These are phyloP conservation scores for Salpingus planirostris DNA, from an alignment of 2,888 invertebrate genomes.

Conservation along the genomic window DNA sequence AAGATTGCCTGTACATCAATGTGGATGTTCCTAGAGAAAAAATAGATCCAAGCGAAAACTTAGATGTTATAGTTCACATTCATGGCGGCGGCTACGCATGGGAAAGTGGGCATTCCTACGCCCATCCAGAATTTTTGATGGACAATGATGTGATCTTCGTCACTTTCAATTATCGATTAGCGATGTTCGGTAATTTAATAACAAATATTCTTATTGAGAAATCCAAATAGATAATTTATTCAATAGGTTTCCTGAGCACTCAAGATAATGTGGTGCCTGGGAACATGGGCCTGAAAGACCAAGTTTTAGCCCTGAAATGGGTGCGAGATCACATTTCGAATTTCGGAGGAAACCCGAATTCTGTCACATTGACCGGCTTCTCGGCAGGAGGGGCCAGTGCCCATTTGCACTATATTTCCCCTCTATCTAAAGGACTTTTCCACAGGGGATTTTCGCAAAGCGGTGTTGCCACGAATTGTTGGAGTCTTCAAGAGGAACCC, in stretches of 20 bases:
- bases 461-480: slow-evolving; percentile 27
- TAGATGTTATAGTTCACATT: slow-evolving; percentile 53
- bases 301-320: slow-evolving; percentile 58
- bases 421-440: slow-evolving; percentile 41
- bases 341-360: slow-evolving; percentile 59
- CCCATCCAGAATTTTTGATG: slow-evolving; percentile 49
- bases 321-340: slow-evolving; percentile 52
- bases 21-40: slow-evolving; percentile 45
- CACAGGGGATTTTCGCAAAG: slow-evolving; percentile 31
- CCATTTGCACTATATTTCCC: slow-evolving; percentile 59
- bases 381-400: slow-evolving; percentile 65
- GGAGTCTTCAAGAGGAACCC: slow-evolving; percentile 24
- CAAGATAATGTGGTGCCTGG: slow-evolving; percentile 55
- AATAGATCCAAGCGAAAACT: slow-evolving; percentile 7
- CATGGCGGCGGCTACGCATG: slow-evolving; percentile 58
- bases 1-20: slow-evolving; percentile 55
- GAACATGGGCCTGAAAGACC: slow-evolving; percentile 63
- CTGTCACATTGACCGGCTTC: slow-evolving; percentile 54
- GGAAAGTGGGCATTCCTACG: slow-evolving; percentile 46
- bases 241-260: too few species aligned
- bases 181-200: slow-evolving; percentile 50
- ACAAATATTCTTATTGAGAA: too few species aligned
- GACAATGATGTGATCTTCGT: slow-evolving; percentile 53
- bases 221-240: too few species aligned
- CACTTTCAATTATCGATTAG: slow-evolving; percentile 56